These are phyloP conservation scores for Agrypnia vestita DNA, from an alignment of 1,140 invertebrate species.

Conservation along the genomic window DNA sequence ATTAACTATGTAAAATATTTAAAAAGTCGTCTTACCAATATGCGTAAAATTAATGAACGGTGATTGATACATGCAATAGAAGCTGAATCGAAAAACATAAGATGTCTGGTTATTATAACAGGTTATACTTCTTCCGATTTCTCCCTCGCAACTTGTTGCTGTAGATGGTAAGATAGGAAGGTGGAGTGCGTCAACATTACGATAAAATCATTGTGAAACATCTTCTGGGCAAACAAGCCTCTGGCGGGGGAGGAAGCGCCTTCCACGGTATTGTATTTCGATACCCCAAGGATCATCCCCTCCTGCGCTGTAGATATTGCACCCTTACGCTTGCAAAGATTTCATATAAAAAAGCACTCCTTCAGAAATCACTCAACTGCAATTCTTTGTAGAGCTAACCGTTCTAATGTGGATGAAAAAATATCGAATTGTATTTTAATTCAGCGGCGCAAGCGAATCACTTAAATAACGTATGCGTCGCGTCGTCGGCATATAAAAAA, in stretches of 20 bases:
- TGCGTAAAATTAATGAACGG: too few species aligned
- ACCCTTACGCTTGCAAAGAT: not conserved
- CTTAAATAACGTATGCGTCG: too few species aligned
- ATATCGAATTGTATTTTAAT: too few species aligned
- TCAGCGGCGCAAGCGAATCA: too few species aligned
- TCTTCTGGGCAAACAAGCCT: conserved; percentile 56
- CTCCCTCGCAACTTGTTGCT: conserved; percentile 36
- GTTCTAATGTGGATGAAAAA: too few species aligned
- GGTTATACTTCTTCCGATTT: not conserved
- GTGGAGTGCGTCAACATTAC: conserved; percentile 56
- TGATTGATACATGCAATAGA: too few species aligned
- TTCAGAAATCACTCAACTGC: not conserved
- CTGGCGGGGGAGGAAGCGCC: not conserved
- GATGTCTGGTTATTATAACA: too few species aligned
- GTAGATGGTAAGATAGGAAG: not conserved
- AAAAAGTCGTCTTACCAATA: too few species aligned
- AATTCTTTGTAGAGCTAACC: too few species aligned
- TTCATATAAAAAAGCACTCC: not conserved
- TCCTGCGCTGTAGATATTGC: not conserved
- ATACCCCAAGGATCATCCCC: conserved; percentile 25
- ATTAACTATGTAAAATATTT: too few species aligned
- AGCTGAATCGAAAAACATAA: too few species aligned
- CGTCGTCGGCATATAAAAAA: too few species aligned
- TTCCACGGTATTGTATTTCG: conserved; percentile 58
- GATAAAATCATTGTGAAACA: conserved; percentile 62